Percentiles rank a stretch among this genome's conserved stretches.
These are phyloP conservation scores for Dreissena rostriformis DNA, from an alignment of 1,140 invertebrate species.

Conservation along the genomic window DNA sequence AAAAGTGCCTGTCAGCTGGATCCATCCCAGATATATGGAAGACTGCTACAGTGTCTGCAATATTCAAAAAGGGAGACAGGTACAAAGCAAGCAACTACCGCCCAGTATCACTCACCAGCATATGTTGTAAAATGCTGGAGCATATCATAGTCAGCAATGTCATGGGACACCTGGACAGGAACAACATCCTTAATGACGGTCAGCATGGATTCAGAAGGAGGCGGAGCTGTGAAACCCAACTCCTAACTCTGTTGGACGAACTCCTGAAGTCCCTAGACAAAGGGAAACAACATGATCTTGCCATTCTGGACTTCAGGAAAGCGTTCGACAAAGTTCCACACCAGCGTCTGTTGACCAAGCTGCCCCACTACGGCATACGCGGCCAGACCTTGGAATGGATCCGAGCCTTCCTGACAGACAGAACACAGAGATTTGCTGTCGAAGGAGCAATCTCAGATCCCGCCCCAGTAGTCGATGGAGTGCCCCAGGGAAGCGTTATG, in stretches of 20 bases:
- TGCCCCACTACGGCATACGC: background rate
- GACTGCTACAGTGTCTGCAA: constrained; percentile 20
- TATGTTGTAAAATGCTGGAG: constrained; percentile 59
- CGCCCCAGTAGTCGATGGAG: too few species aligned
- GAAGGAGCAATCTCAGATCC: too few species aligned
- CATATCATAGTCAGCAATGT: constrained; percentile 46
- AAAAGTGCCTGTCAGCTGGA: constrained; percentile 11
- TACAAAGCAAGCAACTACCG: constrained; percentile 41
- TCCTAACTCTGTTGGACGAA: constrained; percentile 29
- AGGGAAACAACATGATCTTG: constrained; percentile 15
- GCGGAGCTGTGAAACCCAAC: constrained; percentile 48
- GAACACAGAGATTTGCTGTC: too few species aligned
- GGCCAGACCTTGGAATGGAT: too few species aligned
- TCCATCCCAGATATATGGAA: constrained; percentile 44
- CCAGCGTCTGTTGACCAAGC: constrained; percentile 30
- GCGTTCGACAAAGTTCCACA: constrained; percentile 44
- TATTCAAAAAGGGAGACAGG: constrained; percentile 58
- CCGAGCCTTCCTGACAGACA: too few species aligned
- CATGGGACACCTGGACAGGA: constrained; percentile 26
- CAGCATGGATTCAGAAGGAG: constrained; percentile 24
- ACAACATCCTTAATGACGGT: constrained; percentile 12
- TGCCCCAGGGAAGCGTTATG: too few species aligned
- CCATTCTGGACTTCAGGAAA: constrained; percentile 30
- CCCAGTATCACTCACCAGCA: constrained; percentile 57
- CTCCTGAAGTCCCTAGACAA: constrained; percentile 1